Conservation (phyloP, 2,113 vertebrate species). For the Tachycineta bicolor region DNA sequence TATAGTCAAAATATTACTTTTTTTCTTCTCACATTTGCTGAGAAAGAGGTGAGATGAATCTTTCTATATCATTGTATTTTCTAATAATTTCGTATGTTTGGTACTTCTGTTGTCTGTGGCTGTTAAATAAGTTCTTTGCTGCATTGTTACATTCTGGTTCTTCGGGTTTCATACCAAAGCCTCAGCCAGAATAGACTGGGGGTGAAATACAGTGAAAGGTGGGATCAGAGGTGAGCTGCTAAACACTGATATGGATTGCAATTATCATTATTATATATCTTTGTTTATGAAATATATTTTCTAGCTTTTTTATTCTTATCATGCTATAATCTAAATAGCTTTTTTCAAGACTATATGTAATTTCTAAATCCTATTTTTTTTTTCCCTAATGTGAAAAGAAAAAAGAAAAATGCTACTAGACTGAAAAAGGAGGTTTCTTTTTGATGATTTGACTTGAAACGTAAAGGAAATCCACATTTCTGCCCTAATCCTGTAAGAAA, state of each 20-base stretch:
- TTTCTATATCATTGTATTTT: background rate
- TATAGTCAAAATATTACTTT: background rate
- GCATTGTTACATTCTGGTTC: background rate
- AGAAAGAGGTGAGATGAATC: background rate
- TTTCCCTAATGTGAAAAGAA: background rate
- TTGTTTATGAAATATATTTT: background rate
- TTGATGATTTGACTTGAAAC: background rate
- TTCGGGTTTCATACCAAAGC: background rate
- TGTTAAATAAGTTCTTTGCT: background rate
- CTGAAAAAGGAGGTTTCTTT: background rate
- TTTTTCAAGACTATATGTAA: background rate
- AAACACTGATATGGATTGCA: background rate
- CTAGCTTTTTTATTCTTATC: background rate
- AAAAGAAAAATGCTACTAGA: background rate
- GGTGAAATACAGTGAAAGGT: background rate
- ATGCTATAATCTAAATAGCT: background rate
- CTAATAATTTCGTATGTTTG: background rate
- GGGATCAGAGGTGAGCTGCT: background rate
- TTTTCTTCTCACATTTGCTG: background rate
- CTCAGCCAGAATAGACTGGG: background rate
- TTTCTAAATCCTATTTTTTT: background rate
- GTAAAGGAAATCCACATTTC: background rate
- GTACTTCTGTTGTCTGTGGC: background rate
- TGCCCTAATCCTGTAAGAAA: slow-evolving; percentile 18
- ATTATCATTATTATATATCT: background rate